Evolutionary conservation across 2,113 vertebrate genomes (phyloP).

Genomic region (Cinclus cinclus): DNA sequence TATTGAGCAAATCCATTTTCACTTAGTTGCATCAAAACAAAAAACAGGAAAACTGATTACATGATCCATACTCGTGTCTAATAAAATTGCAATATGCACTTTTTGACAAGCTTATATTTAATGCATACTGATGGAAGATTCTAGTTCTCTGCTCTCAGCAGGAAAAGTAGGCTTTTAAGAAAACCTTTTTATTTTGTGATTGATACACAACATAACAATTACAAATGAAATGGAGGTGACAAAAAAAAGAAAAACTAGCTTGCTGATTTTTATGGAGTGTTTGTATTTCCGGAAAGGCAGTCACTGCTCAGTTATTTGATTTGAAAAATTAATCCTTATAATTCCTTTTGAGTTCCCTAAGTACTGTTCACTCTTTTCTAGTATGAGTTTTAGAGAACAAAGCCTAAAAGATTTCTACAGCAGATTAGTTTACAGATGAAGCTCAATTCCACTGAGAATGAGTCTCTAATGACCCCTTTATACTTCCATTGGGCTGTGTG

Average conservation of each 20-base stretch:
- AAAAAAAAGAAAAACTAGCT: constrained; percentile 25
- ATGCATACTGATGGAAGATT: constrained; percentile 62
- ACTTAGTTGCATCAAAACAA: constrained; percentile 52
- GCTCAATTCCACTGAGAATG: constrained; percentile 56
- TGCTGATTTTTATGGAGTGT: constrained; percentile 50
- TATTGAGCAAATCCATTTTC: constrained; percentile 65
- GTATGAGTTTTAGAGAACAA: constrained; percentile 62
- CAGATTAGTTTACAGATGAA: constrained; percentile 67
- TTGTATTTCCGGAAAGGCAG: constrained; percentile 37
- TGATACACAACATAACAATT: constrained; percentile 68
- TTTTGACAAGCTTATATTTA: constrained; percentile 69
- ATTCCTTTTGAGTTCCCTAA: constrained; percentile 63
- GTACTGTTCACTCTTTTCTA: constrained; percentile 51
- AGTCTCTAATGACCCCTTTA: constrained; percentile 67
- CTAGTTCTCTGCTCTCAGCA: constrained; percentile 51
- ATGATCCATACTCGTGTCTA: constrained; percentile 58
- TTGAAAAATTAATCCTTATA: constrained; percentile 68
- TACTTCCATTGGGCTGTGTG: constrained; percentile 58
- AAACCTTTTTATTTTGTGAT: constrained; percentile 62
- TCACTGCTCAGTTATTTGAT: constrained; percentile 57
- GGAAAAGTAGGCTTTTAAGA: constrained; percentile 42
- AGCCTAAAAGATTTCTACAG: constrained; percentile 58
- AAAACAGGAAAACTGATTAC: constrained; percentile 62
- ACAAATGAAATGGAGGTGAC: constrained; percentile 46
- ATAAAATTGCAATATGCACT: constrained; percentile 56